A percentile compares a stretch with the other conserved stretches of the same genome.
phyloP scores from a whole-genome alignment of 2,797 vertebrate species.

The Octomys mimax region DNA sequence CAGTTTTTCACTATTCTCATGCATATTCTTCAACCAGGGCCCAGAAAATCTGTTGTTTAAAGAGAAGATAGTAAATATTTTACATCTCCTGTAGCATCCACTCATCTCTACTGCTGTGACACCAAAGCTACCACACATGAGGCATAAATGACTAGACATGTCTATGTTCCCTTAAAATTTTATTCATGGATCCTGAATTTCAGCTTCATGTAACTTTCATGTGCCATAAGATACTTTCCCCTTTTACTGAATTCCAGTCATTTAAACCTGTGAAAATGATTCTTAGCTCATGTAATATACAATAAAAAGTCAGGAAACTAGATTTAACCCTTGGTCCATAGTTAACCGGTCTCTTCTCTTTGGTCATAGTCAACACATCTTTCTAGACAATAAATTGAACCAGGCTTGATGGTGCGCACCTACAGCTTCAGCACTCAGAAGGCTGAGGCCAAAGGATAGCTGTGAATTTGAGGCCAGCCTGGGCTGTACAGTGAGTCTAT shows the following conservation, averaged over 20 bases:
- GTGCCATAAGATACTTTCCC: not conserved
- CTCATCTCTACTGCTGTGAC: not conserved
- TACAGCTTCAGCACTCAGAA: not conserved
- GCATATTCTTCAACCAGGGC: not conserved
- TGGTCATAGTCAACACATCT: not conserved
- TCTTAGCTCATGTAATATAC: not conserved
- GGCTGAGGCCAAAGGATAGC: not conserved
- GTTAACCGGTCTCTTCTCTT: not conserved
- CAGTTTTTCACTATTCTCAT: not conserved
- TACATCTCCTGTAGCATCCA: not conserved
- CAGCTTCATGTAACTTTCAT: conserved; percentile 5
- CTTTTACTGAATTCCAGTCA: not conserved
- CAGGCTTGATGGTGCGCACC: not conserved
- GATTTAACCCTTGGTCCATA: not conserved
- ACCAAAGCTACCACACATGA: not conserved
- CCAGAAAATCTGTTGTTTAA: not conserved
- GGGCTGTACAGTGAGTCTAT: not conserved
- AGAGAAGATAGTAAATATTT: not conserved
- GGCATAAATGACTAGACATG: not conserved
- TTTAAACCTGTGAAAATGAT: not conserved
- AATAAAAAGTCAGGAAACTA: not conserved
- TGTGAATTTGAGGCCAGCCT: not conserved
- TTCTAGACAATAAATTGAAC: not conserved
- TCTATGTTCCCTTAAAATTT: not conserved
- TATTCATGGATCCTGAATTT: not conserved